Evolutionary conservation across 2,888 invertebrate species (phyloP).

Genomic region (Saturnia japonica): DNA sequence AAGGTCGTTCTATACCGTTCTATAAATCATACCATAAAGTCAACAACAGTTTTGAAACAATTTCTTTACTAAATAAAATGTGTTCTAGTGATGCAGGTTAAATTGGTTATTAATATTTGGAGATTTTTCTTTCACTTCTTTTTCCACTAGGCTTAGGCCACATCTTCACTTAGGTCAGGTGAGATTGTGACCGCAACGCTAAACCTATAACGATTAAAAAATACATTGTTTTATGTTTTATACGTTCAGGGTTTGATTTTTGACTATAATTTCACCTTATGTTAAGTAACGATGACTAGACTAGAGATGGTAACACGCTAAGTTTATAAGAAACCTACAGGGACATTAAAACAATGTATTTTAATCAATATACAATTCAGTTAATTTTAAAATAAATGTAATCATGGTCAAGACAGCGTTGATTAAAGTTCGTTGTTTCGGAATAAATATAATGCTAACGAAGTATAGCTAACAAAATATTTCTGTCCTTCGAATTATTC

Average conservation of each 20-base stretch:
- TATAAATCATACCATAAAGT: not conserved
- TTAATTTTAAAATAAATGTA: not conserved
- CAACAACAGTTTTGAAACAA: not conserved
- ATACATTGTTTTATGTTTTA: too few species aligned
- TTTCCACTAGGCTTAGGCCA: too few species aligned
- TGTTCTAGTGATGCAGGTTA: not conserved
- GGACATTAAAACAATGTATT: not conserved
- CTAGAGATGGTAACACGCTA: not conserved
- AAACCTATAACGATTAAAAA: too few species aligned
- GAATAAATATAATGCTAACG: conserved; percentile 55
- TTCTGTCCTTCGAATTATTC: conserved; percentile 50
- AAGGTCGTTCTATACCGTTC: too few species aligned
- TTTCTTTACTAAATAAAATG: not conserved
- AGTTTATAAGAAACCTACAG: not conserved
- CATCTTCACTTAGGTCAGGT: too few species aligned
- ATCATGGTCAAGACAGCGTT: conserved; percentile 9
- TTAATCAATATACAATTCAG: not conserved
- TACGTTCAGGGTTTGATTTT: not conserved
- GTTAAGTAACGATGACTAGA: not conserved
- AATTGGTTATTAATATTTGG: not conserved
- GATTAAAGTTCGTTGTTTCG: conserved; percentile 44
- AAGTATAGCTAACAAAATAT: conserved; percentile 55
- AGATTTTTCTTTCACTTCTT: not conserved
- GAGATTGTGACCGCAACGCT: too few species aligned
- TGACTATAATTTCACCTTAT: not conserved